Conservation (phyloP, 2,888 invertebrate species). For the Eumerus sabulonum region DNA sequence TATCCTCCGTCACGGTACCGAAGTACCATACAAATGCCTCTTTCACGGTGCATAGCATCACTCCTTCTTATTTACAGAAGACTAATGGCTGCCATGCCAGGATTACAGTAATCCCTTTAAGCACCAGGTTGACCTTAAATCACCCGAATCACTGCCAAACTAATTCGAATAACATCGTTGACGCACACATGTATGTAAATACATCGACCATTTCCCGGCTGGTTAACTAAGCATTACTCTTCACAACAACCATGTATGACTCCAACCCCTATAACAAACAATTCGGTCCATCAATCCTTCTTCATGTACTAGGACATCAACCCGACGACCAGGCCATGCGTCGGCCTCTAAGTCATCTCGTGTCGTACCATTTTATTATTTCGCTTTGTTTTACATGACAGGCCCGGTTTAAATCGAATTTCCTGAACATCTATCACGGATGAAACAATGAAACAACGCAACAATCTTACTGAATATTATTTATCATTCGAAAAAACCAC, state of each 20-base stretch:
- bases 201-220: background rate
- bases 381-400: constrained; percentile 17
- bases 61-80: too few relatives aligned
- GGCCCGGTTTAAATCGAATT: background rate
- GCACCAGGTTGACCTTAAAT: too few relatives aligned
- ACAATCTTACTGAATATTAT: constrained; percentile 15
- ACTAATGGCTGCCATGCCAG: too few relatives aligned
- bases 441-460: background rate
- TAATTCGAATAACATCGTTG: too few relatives aligned
- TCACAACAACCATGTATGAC: too few relatives aligned
- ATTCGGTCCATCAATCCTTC: constrained; percentile 9
- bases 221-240: background rate
- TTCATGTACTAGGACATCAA: constrained; percentile 7
- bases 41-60: too few relatives aligned
- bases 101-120: too few relatives aligned
- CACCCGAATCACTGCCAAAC: too few relatives aligned
- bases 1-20: too few relatives aligned
- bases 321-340: too few relatives aligned
- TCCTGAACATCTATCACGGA: background rate
- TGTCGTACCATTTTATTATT: constrained; percentile 21
- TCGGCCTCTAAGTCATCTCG: background rate
- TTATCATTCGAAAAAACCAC: constrained; percentile 24
- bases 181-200: too few relatives aligned
- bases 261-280: background rate
- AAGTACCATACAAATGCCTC: too few relatives aligned